phyloP scores from a whole-genome alignment of 2,113 vertebrate species.

The Engraulis encrasicolus region DNA sequence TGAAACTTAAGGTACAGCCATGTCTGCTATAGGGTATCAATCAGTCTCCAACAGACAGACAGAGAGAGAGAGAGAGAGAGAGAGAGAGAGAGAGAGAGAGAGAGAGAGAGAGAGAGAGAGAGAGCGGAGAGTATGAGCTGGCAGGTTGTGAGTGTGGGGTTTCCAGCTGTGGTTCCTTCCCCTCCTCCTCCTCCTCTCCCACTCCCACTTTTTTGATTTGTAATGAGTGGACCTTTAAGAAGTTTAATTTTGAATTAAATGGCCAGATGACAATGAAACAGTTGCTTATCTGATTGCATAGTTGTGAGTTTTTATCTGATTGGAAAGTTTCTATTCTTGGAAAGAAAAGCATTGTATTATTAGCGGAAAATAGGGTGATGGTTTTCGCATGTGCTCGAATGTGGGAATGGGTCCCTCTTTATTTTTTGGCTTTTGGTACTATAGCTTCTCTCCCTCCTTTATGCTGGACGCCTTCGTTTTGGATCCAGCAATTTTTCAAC shows the following conservation, averaged over 20 bases:
- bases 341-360: conserved; percentile 16
- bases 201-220: conserved; percentile 10
- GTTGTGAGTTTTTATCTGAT: conserved; percentile 10
- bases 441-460: background rate
- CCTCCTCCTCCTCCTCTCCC: background rate
- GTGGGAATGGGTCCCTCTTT: background rate
- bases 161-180: background rate
- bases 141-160: background rate
- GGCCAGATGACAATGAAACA: conserved; percentile 19
- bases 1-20: background rate
- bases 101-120: too few species aligned
- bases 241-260: conserved; percentile 21
- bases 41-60: background rate
- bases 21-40: background rate
- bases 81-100: too few species aligned
- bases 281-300: conserved; percentile 21
- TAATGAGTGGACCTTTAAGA: conserved; percentile 6
- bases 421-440: background rate
- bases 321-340: conserved; percentile 1
- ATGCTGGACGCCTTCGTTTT: background rate
- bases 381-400: conserved; percentile 2
- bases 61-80: too few species aligned
- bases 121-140: background rate
- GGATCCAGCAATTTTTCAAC: background rate
- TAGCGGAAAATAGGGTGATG: conserved; percentile 17